Evolutionary conservation across 2,797 vertebrate species (phyloP), one percentile per base, ranked within the genome.

Genomic region (Xyrichtys novacula): DNA sequence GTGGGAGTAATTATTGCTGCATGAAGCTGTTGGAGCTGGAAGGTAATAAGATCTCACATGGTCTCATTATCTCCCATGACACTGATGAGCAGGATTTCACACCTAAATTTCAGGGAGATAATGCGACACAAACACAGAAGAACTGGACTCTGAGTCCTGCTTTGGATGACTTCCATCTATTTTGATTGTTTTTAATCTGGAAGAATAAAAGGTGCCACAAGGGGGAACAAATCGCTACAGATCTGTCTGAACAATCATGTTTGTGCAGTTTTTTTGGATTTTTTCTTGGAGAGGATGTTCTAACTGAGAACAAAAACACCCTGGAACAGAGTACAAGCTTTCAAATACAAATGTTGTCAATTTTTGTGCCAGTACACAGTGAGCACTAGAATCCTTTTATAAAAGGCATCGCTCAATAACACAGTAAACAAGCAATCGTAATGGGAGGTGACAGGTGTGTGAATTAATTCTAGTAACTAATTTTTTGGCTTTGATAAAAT

Each of bases 1-100:
- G 76, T 83, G 92, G 91, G 93, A 93, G 89, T 91, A 90, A 93
- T 94, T 94, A 93, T 85, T 87, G 57, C 78, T 25, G 81, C 81
- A 80, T 74, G 88, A 89, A 92, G 83, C 77, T 48, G 73, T 86
- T 76, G 28, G 74, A 43, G 79, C 71, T 61, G 81, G 83, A 89
- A 88, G 87, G 87, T 90, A 91, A 91, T 88, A 80, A 68, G 84
- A 90, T 91, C 91, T 89, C 88, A 84, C 77, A 80, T 79, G 83
- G 88, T 81, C 89, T 91, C 81, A 85, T 93, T 91, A 90, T 86
- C 87, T 85, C 76, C 73, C 75, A 36, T 81, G 83, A 92, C 80
- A 80, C 76, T 80, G 66, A 89, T 71, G 78, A 87, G 72, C 76
- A 50, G 76, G 62, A 74, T 86, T 86, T 84, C 90, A 83, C 77